Evolutionary conservation across 1,140 invertebrate species (phyloP), one percentile per base, ranked within the genome.

Genomic region (Drosophila virilis): DNA sequence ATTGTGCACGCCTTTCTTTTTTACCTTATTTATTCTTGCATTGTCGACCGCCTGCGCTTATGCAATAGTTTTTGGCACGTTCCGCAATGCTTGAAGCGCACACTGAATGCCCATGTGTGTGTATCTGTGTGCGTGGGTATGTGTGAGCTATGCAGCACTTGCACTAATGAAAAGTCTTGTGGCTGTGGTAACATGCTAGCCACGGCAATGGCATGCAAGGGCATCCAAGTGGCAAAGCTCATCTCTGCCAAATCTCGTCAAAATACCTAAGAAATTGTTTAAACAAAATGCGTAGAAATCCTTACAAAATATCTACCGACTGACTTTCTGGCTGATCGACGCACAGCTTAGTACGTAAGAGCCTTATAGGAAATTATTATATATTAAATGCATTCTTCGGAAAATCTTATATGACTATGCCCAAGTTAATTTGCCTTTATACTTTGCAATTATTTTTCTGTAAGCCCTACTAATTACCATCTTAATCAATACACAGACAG

Each of bases 41-140:
- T 48, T 74, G 74, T 88, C 68, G 77, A 77, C 77, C 84, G 80
- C 84, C 84, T 78, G 80, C 61, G 85, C 74, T 88, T 88, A 89
- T 88, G 84, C 84, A 88, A 88, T 80, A 70, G 62, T 66, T 78
- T 88, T 78, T 86, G 83, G 83, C 83, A 86, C 80, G 84, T 84
- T 73, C 58, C 64, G 77, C 77, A 80, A 89, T 86, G 76, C 72
- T 60, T 46, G 71, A 55, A 77, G 71, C 78, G 83, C 81, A 72
- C 70, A 48, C 45, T 37, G 61, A 78, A 66, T 76, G 58, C 35
- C 22, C 67, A 37, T 48, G 13, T 69, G 65, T 46, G n/a, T 17
- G 38, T 38, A 32, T 28, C 32, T 50, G 50, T 48, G 50, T 54
- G 70, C 33, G 57, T 79, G 42, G 32, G 48, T 55, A 42, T 43